Evolutionary conservation across 2,797 vertebrate genomes (phyloP).

Genomic region (Syngnathus rostellatus): DNA sequence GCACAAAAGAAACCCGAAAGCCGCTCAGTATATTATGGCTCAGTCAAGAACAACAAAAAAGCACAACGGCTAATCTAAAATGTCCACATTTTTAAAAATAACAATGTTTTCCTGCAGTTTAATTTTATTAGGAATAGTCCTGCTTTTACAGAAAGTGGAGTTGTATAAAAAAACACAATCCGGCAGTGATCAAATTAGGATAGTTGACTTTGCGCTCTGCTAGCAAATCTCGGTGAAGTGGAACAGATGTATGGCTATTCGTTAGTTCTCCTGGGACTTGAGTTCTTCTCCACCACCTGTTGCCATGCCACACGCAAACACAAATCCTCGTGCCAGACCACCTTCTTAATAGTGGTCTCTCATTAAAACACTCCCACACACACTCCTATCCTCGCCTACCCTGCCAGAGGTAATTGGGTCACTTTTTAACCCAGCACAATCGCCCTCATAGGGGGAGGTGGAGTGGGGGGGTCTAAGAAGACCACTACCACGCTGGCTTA

Average conservation of each 20-base stretch:
- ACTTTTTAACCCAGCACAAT: conserved; percentile 56
- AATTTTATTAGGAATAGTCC: neutral
- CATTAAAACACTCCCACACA: conserved; percentile 34
- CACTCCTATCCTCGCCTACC: neutral
- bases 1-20: no score
- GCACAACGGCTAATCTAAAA: no score
- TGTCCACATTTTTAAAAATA: no score
- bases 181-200: neutral
- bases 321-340: conserved; percentile 48
- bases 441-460: conserved; percentile 26
- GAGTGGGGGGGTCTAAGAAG: conserved; percentile 32
- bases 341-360: conserved; percentile 50
- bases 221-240: conserved; percentile 1
- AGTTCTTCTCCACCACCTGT: conserved; percentile 25
- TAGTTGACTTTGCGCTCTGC: neutral
- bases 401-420: conserved; percentile 60
- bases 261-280: conserved; percentile 53
- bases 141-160: neutral
- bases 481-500: conserved; percentile 51
- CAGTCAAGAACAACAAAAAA: no score
- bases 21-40: no score
- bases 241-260: conserved; percentile 51
- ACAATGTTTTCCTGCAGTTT: no score
- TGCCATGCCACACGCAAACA: neutral
- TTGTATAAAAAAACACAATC: neutral